These are phyloP conservation scores for Cichladusa arquata DNA, from an alignment of 2,113 vertebrate species.

Conservation along the genomic window DNA sequence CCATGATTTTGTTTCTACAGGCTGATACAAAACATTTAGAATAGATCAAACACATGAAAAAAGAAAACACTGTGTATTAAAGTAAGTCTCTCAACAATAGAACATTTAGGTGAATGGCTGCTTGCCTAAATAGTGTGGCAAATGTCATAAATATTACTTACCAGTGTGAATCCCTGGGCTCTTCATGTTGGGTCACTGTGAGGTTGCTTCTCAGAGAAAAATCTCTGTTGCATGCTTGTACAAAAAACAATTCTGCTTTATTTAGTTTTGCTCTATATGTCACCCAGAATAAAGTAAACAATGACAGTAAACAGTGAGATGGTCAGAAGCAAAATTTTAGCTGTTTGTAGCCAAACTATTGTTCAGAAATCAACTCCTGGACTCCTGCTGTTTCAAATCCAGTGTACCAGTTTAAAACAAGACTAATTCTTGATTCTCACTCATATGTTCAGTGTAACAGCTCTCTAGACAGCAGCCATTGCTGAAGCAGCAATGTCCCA, in stretches of 20 bases:
- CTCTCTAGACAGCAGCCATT: not conserved
- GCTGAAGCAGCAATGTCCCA: not conserved
- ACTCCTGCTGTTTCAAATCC: not conserved
- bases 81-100: not conserved
- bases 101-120: not conserved
- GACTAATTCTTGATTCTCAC: not conserved
- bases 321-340: not conserved
- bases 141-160: not conserved
- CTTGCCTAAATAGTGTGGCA: not conserved
- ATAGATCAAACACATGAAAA: not conserved
- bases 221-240: not conserved
- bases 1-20: not conserved
- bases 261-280: conserved; percentile 18
- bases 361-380: not conserved
- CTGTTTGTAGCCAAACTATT: conserved; percentile 29
- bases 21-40: not conserved
- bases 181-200: not conserved
- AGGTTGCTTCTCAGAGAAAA: not conserved
- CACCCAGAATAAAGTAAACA: conserved; percentile 4
- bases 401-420: not conserved
- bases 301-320: not conserved
- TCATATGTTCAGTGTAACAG: not conserved
- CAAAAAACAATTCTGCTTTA: not conserved
- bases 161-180: not conserved
- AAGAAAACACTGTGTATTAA: not conserved